Conservation (phyloP, 1,140 invertebrate species). For the Ceratina australensis region DNA sequence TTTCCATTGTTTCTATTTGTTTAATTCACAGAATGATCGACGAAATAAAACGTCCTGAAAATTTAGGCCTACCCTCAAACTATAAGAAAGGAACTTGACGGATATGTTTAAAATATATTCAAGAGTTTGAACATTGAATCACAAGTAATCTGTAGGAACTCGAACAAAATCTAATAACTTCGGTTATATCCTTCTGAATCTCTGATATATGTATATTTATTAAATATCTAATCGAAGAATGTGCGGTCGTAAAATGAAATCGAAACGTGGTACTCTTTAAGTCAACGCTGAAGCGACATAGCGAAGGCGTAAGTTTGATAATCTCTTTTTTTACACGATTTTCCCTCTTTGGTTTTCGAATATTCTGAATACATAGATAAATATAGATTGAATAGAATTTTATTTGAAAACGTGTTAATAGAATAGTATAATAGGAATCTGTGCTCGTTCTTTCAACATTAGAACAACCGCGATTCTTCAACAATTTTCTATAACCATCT, state of each 20-base stretch:
- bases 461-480: too few species aligned
- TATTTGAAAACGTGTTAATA: slow-evolving; percentile 24
- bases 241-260: slow-evolving; percentile 3
- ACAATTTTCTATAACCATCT: too few species aligned
- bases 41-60: slow-evolving; percentile 11
- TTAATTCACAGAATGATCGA: neutral
- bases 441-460: neutral
- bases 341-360: slow-evolving; percentile 42
- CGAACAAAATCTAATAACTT: neutral
- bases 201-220: slow-evolving; percentile 22
- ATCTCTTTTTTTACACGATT: too few species aligned
- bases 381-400: slow-evolving; percentile 13
- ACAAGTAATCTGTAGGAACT: neutral
- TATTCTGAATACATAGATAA: too few species aligned
- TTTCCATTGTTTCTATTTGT: slow-evolving; percentile 1
- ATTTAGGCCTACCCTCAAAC: slow-evolving; percentile 21
- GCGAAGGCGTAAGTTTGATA: too few species aligned
- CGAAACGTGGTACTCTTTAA: too few species aligned
- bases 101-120: too few species aligned
- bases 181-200: neutral
- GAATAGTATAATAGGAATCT: slow-evolving; percentile 41
- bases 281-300: too few species aligned
- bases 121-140: neutral
- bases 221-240: too few species aligned
- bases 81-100: slow-evolving; percentile 42